Conservation (phyloP, 2,888 invertebrate species). For the Laothoe populi region DNA sequence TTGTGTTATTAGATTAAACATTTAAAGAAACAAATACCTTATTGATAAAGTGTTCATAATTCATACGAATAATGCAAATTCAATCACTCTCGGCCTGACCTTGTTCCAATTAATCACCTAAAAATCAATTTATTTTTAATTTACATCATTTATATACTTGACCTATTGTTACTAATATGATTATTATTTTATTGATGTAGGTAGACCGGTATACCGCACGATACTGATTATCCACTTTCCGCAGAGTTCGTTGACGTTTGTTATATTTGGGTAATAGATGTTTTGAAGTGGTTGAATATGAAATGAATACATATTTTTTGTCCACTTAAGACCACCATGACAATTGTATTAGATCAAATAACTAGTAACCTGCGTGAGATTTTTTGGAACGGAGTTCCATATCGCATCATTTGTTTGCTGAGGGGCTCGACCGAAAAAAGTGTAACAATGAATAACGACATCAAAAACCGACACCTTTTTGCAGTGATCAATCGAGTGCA, state of each 20-base stretch:
- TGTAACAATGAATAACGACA: too few relatives aligned
- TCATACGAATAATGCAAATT: background rate
- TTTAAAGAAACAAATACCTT: background rate
- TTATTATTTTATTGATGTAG: constrained; percentile 3
- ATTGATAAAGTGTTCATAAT: background rate
- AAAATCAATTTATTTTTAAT: background rate
- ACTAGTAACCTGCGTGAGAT: too few relatives aligned
- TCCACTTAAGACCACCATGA: too few relatives aligned
- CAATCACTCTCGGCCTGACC: background rate
- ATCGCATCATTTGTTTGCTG: too few relatives aligned
- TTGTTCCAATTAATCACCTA: background rate
- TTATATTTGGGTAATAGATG: constrained; percentile 5
- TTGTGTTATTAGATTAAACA: too few relatives aligned
- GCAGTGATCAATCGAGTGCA: too few relatives aligned
- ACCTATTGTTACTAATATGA: background rate
- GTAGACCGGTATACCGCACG: background rate
- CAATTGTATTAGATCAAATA: too few relatives aligned
- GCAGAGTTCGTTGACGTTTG: background rate
- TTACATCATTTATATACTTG: too few relatives aligned
- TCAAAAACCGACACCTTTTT: too few relatives aligned
- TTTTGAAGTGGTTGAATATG: background rate
- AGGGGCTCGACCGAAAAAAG: too few relatives aligned
- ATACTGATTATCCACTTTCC: constrained; percentile 1
- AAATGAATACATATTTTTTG: background rate
- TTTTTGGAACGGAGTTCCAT: too few relatives aligned